phyloP scores from a whole-genome alignment of 2,797 vertebrate species.

The Propithecus deckenii region DNA sequence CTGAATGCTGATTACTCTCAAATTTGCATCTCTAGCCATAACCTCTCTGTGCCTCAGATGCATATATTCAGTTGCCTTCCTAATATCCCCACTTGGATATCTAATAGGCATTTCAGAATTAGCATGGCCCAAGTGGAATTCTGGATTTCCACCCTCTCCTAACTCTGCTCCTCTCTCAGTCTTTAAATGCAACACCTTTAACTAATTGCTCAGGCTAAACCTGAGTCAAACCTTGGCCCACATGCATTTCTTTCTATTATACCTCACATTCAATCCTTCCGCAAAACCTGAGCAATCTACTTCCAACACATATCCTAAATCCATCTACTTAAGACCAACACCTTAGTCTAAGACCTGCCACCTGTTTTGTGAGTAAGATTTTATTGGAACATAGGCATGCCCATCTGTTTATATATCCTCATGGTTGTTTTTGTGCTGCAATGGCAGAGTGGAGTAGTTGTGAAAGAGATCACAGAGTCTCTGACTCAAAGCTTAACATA shows the following conservation, averaged over 20 bases:
- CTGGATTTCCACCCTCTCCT: background rate
- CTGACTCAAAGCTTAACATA: background rate
- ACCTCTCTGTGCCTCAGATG: background rate
- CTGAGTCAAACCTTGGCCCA: background rate
- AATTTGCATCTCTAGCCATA: background rate
- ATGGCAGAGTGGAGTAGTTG: background rate
- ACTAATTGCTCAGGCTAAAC: background rate
- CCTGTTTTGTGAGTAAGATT: background rate
- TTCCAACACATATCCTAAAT: background rate
- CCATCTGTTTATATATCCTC: background rate
- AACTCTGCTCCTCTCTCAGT: background rate
- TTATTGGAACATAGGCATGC: background rate
- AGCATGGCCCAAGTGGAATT: background rate
- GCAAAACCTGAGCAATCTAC: background rate
- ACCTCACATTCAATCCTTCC: background rate
- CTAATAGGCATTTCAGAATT: background rate
- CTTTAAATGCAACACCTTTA: background rate
- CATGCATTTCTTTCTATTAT: background rate
- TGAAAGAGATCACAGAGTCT: background rate
- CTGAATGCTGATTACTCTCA: background rate
- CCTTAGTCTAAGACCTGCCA: background rate
- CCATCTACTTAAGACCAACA: background rate
- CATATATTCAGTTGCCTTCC: background rate
- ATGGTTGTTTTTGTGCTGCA: background rate
- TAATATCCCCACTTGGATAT: background rate